Percentiles rank a stretch among this genome's conserved stretches.
These are phyloP conservation scores for Cybosia mesomella DNA, from an alignment of 2,888 invertebrate genomes.

Conservation along the genomic window DNA sequence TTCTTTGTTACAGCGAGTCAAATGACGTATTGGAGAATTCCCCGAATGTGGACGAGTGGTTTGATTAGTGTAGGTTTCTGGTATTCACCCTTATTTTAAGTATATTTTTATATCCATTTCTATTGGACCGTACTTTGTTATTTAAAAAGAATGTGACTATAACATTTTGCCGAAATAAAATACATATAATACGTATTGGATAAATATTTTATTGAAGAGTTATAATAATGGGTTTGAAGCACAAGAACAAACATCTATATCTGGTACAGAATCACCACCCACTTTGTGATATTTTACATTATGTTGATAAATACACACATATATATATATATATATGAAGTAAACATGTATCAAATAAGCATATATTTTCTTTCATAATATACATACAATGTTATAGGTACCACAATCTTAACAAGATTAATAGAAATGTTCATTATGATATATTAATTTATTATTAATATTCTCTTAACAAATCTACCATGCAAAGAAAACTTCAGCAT, in stretches of 20 bases:
- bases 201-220: conserved; percentile 85
- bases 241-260: conserved; percentile 77
- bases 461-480: conserved; percentile 75
- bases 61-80: conserved; percentile 74
- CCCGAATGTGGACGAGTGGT: conserved; percentile 94
- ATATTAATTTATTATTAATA: conserved; percentile 73
- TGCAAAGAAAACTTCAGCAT: conserved; percentile 80
- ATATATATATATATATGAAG: conserved; percentile 65
- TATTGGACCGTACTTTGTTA: not conserved
- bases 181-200: conserved; percentile 70
- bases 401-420: conserved; percentile 72
- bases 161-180: conserved; percentile 53
- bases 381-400: conserved; percentile 74
- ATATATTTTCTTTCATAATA: conserved; percentile 74
- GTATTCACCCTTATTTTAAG: conserved; percentile 34
- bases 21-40: conserved; percentile 95
- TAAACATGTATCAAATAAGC: conserved; percentile 69
- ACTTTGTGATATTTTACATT: conserved; percentile 72
- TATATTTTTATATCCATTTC: conserved; percentile 28
- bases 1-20: conserved; percentile 90
- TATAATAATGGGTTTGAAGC: conserved; percentile 82
- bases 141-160: not conserved
- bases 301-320: conserved; percentile 66
- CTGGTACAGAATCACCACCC: conserved; percentile 73
- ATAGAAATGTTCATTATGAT: conserved; percentile 70